Evolutionary conservation across 2,888 invertebrate species (phyloP).

Genomic region (Xestobium rufovillosum): DNA sequence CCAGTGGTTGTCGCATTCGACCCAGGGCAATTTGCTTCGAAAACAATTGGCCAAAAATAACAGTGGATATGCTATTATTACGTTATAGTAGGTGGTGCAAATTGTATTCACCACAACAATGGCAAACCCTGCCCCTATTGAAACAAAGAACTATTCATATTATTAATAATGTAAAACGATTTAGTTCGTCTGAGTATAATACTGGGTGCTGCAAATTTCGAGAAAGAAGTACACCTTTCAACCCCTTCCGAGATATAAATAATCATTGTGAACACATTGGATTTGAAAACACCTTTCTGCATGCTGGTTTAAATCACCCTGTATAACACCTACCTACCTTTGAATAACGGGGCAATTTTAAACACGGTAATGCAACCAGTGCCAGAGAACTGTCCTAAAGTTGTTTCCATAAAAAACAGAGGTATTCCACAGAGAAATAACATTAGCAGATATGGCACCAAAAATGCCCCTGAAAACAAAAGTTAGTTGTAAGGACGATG

Average conservation of each 20-base stretch:
- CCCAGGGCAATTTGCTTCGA: slow-evolving; percentile 64
- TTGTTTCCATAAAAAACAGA: slow-evolving; percentile 79
- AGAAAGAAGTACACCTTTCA: no score
- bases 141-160: slow-evolving; percentile 8
- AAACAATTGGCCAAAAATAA: slow-evolving; percentile 71
- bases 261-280: no score
- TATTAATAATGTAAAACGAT: no score
- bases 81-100: slow-evolving; percentile 76
- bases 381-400: slow-evolving; percentile 78
- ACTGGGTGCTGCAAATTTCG: no score
- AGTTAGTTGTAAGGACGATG: no score
- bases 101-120: slow-evolving; percentile 73
- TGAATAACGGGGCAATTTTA: slow-evolving; percentile 73
- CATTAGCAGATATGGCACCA: slow-evolving; percentile 79
- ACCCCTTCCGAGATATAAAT: no score
- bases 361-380: slow-evolving; percentile 77
- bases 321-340: slow-evolving; percentile 52
- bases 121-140: slow-evolving; percentile 78
- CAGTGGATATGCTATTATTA: slow-evolving; percentile 78
- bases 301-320: not conserved
- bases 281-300: no score
- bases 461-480: slow-evolving; percentile 63
- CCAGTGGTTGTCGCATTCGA: slow-evolving; percentile 71
- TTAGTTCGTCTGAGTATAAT: no score
- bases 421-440: slow-evolving; percentile 77